Conservation (phyloP, 2,797 vertebrate genomes). For the Enteromius argenteus region DNA sequence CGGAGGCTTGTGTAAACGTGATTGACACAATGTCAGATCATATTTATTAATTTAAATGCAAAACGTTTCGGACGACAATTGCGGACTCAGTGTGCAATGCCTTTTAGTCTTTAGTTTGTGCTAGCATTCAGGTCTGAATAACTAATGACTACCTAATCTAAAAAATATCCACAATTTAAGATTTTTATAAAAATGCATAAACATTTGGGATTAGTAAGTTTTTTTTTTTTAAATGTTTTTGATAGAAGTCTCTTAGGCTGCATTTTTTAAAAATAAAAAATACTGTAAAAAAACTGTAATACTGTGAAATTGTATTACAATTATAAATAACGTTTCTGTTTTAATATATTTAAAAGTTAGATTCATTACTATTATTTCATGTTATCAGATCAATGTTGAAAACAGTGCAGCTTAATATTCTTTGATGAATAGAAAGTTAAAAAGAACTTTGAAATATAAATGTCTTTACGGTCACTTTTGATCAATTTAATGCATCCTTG, state of each 20-base stretch:
- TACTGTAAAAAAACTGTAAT: conserved; percentile 1
- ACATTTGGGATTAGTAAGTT: background rate
- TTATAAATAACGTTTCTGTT: background rate
- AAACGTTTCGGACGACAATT: background rate
- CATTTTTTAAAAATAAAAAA: background rate
- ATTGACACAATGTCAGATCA: background rate
- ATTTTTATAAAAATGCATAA: background rate
- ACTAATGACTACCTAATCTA: conserved; percentile 1
- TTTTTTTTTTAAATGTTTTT: background rate
- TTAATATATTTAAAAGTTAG: background rate
- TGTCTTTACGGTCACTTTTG: background rate
- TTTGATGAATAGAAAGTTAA: background rate
- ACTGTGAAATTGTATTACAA: background rate
- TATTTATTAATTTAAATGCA: background rate
- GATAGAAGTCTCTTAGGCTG: background rate
- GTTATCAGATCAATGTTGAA: background rate
- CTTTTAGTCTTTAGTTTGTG: background rate
- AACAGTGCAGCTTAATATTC: background rate
- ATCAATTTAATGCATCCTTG: background rate
- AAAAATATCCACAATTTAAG: conserved; percentile 2
- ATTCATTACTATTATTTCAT: background rate
- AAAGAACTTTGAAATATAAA: background rate
- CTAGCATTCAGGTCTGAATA: background rate
- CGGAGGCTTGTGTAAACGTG: background rate
- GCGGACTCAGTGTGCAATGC: background rate